Percentiles rank a stretch among this genome's conserved stretches.
Evolutionary conservation across 2,888 invertebrate genomes (phyloP).

Genomic region (Tupiocoris notatus): DNA sequence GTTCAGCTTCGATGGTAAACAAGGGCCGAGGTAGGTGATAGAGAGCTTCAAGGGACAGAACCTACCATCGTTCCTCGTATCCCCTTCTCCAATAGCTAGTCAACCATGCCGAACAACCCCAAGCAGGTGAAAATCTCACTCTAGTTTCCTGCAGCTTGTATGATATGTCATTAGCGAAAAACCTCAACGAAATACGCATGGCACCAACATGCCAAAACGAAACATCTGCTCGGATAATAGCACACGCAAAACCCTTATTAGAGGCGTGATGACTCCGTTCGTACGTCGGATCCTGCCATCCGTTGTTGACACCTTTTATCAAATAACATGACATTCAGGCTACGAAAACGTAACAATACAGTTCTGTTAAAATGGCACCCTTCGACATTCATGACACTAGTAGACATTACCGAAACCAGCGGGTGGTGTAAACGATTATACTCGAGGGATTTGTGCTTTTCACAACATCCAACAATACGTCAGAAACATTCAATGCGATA

Average conservation of each 20-base stretch:
- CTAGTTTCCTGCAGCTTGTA: background rate
- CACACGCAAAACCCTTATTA: conserved; percentile 11
- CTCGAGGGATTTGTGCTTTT: too few species aligned
- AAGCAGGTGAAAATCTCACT: conserved; percentile 5
- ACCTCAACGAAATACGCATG: background rate
- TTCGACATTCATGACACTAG: background rate
- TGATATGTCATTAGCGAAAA: conserved; percentile 20
- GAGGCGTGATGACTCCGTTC: conserved; percentile 3
- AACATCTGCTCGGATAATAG: conserved; percentile 19
- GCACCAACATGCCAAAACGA: too few species aligned
- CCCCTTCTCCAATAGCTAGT: background rate
- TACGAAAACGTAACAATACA: background rate
- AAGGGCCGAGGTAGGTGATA: conserved; percentile 19
- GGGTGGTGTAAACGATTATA: background rate
- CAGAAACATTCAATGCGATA: too few species aligned
- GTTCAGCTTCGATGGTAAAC: conserved; percentile 32
- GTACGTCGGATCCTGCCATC: conserved; percentile 8
- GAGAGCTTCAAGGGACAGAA: conserved; percentile 3
- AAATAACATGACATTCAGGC: background rate
- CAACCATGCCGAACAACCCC: background rate
- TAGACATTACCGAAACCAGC: background rate
- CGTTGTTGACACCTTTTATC: conserved; percentile 24
- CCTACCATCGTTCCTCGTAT: too few species aligned
- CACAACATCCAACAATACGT: too few species aligned
- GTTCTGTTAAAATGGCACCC: conserved; percentile 16